Evolutionary conservation across 1,140 invertebrate species (phyloP), one percentile per base, ranked within the genome.

Genomic region (Caenorhabditis brenneri): DNA sequence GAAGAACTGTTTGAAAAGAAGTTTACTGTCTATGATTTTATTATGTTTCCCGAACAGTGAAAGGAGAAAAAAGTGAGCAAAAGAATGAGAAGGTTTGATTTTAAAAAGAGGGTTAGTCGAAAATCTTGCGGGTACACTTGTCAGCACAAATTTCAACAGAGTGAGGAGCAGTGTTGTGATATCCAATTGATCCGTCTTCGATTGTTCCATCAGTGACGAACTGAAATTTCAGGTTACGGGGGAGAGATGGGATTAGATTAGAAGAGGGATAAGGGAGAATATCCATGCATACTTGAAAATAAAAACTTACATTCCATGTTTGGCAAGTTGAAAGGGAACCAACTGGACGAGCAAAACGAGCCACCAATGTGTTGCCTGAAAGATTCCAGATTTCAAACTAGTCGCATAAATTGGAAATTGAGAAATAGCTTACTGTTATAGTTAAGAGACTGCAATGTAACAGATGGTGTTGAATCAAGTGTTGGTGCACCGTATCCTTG

Each of bases 221-320:
- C 81, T 82, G 60, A 15, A 82, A 74, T 2, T 39, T n/a, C 3
- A 24, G n/a, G n/a, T 48, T 27, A 31, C 3, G 6, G 10, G 46
- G 27, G 29, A 33, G 29, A 3, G 48, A 36, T 6, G 48, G 22
- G 36, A 27, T 74, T 74, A 74, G 6, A 22, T 33, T 42, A 46
- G 36, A 74, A 74, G 36, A 33, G 33, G 65, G 65, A 5, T n/a
- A n/a, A n/a, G n/a, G 51, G 42, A 60, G 22, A 16, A 33, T n/a
- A 19, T 16, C n/a, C 42, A 51, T 53, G 79, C 74, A 33, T 7
- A 31, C 10, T 19, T 4, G 24, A 58, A 27, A 29, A 29, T 9
- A 19, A n/a, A 69, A 19, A 82, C 81, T 82, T 60, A 82, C 81
- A 60, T 82, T 82, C 81, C 81, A 82, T 16, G 81, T 82, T 29